These are phyloP conservation scores for Metacarcinus magister DNA, from an alignment of 2,888 invertebrate genomes.

Conservation along the genomic window DNA sequence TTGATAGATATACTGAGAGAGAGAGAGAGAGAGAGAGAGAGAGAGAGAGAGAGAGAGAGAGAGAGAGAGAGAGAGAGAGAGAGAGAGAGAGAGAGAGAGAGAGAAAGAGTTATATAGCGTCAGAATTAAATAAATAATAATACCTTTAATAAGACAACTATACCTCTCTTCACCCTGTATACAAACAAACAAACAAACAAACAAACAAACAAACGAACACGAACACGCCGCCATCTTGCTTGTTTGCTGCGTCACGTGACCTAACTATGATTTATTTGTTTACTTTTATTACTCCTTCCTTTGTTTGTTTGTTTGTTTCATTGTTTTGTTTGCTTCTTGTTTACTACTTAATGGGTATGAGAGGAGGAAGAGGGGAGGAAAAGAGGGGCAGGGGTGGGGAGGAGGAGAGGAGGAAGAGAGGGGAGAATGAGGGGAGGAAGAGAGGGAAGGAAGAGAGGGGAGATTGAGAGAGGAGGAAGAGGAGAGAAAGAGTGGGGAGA, in stretches of 20 bases:
- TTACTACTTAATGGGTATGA: no score
- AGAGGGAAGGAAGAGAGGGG: no score
- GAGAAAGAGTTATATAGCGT: background rate
- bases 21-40: constrained; percentile 57
- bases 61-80: constrained; percentile 60
- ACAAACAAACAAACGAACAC: background rate
- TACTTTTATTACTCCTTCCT: background rate
- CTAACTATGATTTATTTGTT: background rate
- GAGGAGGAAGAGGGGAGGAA: background rate
- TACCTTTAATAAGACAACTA: background rate
- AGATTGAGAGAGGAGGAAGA: background rate
- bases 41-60: constrained; percentile 59
- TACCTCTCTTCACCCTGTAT: background rate
- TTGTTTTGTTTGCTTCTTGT: background rate
- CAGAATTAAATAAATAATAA: background rate
- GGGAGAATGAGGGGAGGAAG: background rate
- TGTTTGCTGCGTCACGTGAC: background rate
- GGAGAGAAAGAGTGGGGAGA: background rate
- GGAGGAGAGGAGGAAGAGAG: background rate
- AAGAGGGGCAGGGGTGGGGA: background rate
- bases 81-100: constrained; percentile 55
- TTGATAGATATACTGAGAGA: background rate
- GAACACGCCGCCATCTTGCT: background rate
- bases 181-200: background rate
- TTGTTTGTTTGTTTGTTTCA: background rate